phyloP scores from a whole-genome alignment of 1,140 invertebrate species.

The Trichonephila inaurata region DNA sequence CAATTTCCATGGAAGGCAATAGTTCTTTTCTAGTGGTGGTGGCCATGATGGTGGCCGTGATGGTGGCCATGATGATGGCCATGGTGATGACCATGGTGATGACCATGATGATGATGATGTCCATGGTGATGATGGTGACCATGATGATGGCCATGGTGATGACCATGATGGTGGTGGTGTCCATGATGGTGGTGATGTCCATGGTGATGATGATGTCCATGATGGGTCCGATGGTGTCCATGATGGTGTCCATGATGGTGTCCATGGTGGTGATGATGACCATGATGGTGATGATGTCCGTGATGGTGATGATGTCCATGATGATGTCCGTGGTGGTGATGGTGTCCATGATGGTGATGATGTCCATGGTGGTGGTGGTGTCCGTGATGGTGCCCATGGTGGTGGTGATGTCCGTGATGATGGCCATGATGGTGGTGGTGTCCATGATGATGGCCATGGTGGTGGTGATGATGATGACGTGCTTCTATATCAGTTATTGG shows the following conservation, averaged over 20 bases:
- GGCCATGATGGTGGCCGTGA: too few species aligned
- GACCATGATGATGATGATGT: not conserved
- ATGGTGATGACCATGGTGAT: conserved; percentile 18
- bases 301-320: conserved; percentile 38
- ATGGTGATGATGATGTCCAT: conserved; percentile 10
- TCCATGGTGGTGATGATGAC: too few species aligned
- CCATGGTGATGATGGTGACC: not conserved
- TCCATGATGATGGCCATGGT: conserved; percentile 6
- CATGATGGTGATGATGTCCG: conserved; percentile 19
- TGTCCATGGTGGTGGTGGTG: conserved; percentile 15
- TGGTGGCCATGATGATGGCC: conserved; percentile 8
- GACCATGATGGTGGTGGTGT: not conserved
- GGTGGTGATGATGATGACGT: conserved; percentile 56
- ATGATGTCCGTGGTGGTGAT: conserved; percentile 22
- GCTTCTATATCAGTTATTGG: not conserved
- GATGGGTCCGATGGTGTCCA: too few species aligned
- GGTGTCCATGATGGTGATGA: not conserved
- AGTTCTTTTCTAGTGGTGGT: not conserved
- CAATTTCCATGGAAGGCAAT: not conserved
- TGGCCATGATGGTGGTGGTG: not conserved
- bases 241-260: too few species aligned
- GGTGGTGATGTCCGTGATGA: not conserved
- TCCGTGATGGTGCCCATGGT: not conserved
- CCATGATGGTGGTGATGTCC: conserved; percentile 42
- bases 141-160: conserved; percentile 41